Conservation (phyloP, 1,140 invertebrate genomes). For the Rhynchophorus ferrugineus region DNA sequence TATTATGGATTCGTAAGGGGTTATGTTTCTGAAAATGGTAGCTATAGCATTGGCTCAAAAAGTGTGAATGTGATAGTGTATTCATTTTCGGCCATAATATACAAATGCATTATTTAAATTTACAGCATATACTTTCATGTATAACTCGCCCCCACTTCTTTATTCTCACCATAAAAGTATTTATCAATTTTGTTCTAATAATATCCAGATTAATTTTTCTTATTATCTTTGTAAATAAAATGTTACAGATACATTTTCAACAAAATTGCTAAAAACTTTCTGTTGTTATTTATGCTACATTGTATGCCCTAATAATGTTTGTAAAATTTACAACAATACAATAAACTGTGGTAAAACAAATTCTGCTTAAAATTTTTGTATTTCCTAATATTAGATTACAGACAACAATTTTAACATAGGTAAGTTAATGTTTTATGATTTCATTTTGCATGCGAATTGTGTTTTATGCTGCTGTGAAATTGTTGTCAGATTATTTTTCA, state of each 20-base stretch:
- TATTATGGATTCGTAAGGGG: too few relatives aligned
- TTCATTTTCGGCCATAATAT: constrained; percentile 16
- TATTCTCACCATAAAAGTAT: background rate
- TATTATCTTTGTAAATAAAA: constrained; percentile 11
- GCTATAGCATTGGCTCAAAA: constrained; percentile 10
- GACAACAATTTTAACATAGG: too few relatives aligned
- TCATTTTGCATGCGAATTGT: too few relatives aligned
- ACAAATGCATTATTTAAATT: background rate
- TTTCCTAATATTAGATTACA: too few relatives aligned
- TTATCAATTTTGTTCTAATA: background rate
- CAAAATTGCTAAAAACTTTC: constrained; percentile 5
- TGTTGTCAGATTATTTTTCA: too few relatives aligned
- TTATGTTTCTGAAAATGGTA: constrained; percentile 7
- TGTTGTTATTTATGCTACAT: constrained; percentile 20
- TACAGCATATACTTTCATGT: constrained; percentile 1
- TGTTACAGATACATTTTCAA: background rate
- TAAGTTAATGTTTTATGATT: too few relatives aligned
- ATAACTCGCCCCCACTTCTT: background rate
- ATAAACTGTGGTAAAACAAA: constrained; percentile 35
- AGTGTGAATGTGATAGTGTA: constrained; percentile 16
- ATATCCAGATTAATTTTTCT: background rate
- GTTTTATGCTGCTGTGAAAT: too few relatives aligned
- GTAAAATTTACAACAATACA: constrained; percentile 34
- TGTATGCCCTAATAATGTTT: constrained; percentile 25
- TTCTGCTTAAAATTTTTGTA: constrained; percentile 10